Conservation (phyloP, 2,888 invertebrate genomes). For the Eupithecia exiguata region DNA sequence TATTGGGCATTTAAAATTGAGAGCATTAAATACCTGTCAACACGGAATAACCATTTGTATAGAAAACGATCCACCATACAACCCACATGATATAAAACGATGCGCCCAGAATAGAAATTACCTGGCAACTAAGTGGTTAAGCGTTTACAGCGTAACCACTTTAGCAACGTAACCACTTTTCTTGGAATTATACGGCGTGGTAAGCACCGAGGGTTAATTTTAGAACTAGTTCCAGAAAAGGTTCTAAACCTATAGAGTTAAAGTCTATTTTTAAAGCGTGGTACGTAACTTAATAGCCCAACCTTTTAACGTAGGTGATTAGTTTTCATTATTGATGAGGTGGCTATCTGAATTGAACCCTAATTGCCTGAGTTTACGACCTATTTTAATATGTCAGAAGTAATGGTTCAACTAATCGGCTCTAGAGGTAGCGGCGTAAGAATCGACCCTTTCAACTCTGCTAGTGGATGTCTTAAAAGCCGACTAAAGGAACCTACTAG, state of each 20-base stretch:
- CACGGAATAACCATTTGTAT: neutral
- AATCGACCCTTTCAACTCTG: too few species aligned
- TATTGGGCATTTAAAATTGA: neutral
- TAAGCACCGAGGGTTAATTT: neutral
- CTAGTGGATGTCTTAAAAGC: too few species aligned
- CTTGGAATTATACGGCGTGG: neutral
- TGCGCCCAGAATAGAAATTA: slow-evolving; percentile 3
- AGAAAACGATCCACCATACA: neutral
- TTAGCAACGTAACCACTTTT: neutral
- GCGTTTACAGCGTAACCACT: slow-evolving; percentile 2
- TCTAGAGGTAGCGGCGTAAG: too few species aligned
- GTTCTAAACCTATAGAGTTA: neutral
- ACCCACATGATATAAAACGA: neutral
- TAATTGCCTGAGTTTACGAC: neutral
- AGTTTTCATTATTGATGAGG: neutral
- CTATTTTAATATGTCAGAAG: neutral
- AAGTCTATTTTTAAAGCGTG: neutral
- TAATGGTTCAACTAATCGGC: too few species aligned
- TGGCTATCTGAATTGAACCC: neutral
- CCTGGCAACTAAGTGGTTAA: slow-evolving; percentile 10
- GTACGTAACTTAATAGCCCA: neutral
- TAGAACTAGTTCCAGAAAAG: neutral
- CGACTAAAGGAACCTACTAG: too few species aligned
- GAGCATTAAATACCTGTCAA: too few species aligned
- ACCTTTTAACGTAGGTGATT: neutral